These are phyloP conservation scores for Ischnus inquisitorius DNA, from an alignment of 2,888 invertebrate genomes.

Conservation along the genomic window DNA sequence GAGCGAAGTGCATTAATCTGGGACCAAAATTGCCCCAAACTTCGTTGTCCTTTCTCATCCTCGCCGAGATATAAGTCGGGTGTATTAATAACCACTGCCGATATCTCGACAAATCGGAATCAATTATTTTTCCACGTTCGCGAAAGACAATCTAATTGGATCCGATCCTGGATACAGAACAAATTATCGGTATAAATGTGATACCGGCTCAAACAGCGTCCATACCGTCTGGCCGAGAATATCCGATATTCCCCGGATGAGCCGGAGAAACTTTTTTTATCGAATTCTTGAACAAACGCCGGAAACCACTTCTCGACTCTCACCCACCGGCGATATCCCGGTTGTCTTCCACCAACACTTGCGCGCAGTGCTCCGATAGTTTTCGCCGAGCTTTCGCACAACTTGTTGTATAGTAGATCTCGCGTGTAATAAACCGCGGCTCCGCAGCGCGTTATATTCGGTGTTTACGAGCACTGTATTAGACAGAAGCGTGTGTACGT, in stretches of 20 bases:
- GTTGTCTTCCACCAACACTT: conserved; percentile 15
- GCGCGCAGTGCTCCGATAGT: not conserved
- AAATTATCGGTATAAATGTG: not conserved
- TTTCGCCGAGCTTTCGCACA: not conserved
- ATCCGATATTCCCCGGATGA: conserved; percentile 27
- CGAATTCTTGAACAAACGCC: conserved; percentile 33
- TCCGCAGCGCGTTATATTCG: conserved; percentile 9
- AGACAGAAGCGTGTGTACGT: not conserved
- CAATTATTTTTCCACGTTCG: not conserved
- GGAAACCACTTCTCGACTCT: conserved; percentile 35
- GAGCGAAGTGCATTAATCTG: conserved; percentile 16
- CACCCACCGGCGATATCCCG: conserved; percentile 14
- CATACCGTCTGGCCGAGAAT: conserved; percentile 31
- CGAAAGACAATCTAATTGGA: conserved; percentile 9
- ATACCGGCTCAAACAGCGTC: not conserved
- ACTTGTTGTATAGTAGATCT: conserved; percentile 21
- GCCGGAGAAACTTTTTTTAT: conserved; percentile 31
- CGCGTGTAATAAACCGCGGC: conserved; percentile 47
- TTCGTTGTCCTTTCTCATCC: not conserved
- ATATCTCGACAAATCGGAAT: conserved; percentile 13
- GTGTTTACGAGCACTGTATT: conserved; percentile 6
- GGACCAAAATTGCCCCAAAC: conserved; percentile 30
- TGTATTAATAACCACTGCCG: not conserved
- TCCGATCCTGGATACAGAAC: not conserved
- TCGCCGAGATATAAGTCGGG: not conserved